Conservation (phyloP, 2,797 vertebrate genomes). For the Rhinatrema bivittatum region DNA sequence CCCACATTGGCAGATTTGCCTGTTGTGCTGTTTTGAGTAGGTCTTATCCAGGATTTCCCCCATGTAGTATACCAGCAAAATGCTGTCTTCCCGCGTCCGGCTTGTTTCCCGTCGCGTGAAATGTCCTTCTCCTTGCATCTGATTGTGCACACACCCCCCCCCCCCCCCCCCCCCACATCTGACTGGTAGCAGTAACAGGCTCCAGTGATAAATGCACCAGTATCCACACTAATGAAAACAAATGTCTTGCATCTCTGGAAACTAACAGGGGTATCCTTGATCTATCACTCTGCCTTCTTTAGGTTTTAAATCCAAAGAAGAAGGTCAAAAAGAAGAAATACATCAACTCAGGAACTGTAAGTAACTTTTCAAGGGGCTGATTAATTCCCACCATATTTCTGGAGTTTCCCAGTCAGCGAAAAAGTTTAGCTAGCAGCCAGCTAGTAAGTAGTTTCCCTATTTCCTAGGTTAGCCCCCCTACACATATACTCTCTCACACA, state of each 20-base stretch:
- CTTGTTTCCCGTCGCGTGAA: no score
- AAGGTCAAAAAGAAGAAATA: conserved; percentile 96
- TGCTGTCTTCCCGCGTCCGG: no score
- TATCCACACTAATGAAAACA: conserved; percentile 11
- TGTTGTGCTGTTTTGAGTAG: no score
- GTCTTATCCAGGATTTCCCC: no score
- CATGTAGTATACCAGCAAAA: no score
- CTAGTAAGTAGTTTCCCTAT: no score
- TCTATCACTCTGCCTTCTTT: background rate
- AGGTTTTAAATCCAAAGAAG: conserved; percentile 90
- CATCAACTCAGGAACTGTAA: conserved; percentile 86
- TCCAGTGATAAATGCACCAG: conserved; percentile 1
- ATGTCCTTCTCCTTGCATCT: no score
- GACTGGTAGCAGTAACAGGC: background rate
- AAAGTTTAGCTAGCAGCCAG: background rate
- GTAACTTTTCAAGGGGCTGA: conserved; percentile 27
- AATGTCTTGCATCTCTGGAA: background rate
- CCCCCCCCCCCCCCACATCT: no score
- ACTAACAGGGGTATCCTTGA: background rate
- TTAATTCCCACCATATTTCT: background rate
- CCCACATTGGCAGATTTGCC: no score
- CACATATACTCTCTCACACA: background rate
- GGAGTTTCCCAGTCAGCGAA: background rate
- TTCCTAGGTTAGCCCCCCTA: background rate
- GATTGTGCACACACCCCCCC: no score